Base-by-base conservation (phyloP, 2,113 vertebrate species). In the Gobio gobio region DNA sequence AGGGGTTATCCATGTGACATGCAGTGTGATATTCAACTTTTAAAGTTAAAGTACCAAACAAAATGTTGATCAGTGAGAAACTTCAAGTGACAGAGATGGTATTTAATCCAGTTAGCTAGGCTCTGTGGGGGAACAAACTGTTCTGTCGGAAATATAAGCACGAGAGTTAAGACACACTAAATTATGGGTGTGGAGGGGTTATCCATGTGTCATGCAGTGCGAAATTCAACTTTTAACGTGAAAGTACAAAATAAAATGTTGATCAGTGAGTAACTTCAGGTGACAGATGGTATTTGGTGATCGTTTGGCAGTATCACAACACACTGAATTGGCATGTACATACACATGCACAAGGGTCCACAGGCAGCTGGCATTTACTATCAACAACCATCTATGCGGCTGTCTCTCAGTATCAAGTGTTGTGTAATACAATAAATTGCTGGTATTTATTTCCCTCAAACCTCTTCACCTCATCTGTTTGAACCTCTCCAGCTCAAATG, bases 371-470 rank as follows among this genome's bases (percentile, higher is more conserved):
- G 82, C 85, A 89, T 83, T 85, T 89, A 85, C 76, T 83, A 83
- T 83, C 86, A 86, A 87, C 68, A 47, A 22, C 16, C 45, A 74
- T 77, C 59, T 77, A 63, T 76, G 75, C 40, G 83, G 68, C 51
- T 72, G 81, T 85, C 79, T 85, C 59, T 75, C 59, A 47, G 77
- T 70, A 83, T 84, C 29, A 51, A 76, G 74, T 79, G 51, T 85
- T 76, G 72, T 63, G 40, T 66, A 81, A 79, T 82, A 78, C 78
- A 82, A 82, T 82, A 80, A 86, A 82, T 63, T 86, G 85, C 76
- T 84, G 87, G 80, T 88, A 84, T 84, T 88, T 86, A 88, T 84
- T 88, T 86, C 78, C 64, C 61, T 74, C 40, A 82, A 73, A 86
- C 82, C 85, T 84, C 78, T 29, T 82, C 75, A 68, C 64, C 78